Percentiles rank a stretch among this genome's conserved stretches.
Evolutionary conservation across 2,797 vertebrate species (phyloP).

Genomic region (Tamandua tetradactyla): DNA sequence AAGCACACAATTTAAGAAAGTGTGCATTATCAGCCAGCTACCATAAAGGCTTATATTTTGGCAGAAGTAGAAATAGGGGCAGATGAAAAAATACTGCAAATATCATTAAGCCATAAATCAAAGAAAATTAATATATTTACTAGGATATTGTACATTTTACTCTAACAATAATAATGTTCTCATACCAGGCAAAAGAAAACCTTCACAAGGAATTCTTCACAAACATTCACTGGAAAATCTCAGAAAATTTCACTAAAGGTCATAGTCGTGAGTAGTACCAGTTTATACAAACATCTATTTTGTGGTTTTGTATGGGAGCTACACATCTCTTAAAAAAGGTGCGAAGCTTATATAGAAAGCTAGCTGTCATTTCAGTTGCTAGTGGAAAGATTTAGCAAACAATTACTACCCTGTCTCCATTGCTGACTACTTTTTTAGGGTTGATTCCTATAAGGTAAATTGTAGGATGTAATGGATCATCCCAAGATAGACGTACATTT

Average conservation of each 20-base stretch:
- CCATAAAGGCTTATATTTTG: background rate
- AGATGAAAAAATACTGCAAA: background rate
- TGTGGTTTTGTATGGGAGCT: background rate
- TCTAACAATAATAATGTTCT: constrained; percentile 16
- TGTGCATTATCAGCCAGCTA: background rate
- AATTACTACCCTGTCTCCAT: background rate
- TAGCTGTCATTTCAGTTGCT: background rate
- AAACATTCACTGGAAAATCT: background rate
- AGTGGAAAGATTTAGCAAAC: background rate
- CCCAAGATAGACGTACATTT: background rate
- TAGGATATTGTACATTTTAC: background rate
- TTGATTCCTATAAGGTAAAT: background rate
- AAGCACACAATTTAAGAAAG: background rate
- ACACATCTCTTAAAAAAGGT: background rate
- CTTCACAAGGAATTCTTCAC: background rate
- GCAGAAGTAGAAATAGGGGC: constrained; percentile 23
- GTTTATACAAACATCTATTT: background rate
- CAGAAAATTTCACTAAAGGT: background rate
- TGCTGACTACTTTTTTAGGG: background rate
- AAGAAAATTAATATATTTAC: constrained; percentile 22
- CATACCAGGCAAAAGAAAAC: background rate
- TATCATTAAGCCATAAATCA: background rate
- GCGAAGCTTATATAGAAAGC: background rate
- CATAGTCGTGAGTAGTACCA: background rate
- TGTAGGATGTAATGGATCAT: background rate